Evolutionary conservation across 2,113 vertebrate species (phyloP).

Genomic region (Pteruthius melanotis): DNA sequence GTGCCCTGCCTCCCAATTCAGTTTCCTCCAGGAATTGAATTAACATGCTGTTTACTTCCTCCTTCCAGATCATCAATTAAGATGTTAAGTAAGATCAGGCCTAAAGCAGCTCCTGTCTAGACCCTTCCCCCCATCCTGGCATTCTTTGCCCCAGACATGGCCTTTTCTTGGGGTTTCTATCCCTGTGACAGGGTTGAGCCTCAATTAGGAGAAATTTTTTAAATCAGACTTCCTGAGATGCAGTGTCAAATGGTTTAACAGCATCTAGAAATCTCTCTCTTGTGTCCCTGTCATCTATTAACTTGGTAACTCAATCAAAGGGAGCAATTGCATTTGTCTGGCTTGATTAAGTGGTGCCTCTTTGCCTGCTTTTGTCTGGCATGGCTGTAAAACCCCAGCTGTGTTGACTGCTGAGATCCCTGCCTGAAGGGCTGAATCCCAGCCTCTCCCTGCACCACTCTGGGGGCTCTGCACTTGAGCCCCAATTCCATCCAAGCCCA

Average conservation of each 20-base stretch:
- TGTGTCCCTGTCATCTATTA: conserved; percentile 50
- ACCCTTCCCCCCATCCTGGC: not conserved
- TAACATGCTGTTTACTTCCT: conserved; percentile 18
- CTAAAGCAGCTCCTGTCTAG: not conserved
- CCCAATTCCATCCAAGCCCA: not conserved
- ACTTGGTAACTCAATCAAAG: conserved; percentile 55
- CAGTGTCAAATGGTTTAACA: conserved; percentile 24
- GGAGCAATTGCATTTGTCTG: conserved; percentile 29
- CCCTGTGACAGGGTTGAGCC: not conserved
- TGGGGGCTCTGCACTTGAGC: not conserved
- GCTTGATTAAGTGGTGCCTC: conserved; percentile 46
- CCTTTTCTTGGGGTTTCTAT: not conserved
- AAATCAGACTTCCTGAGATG: not conserved
- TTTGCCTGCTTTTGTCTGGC: conserved; percentile 42
- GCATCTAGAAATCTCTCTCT: conserved; percentile 23
- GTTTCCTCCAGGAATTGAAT: not conserved
- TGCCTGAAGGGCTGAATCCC: not conserved
- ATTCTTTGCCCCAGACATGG: not conserved
- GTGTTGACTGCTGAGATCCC: not conserved
- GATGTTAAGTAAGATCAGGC: not conserved
- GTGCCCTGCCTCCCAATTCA: not conserved
- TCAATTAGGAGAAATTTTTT: not conserved
- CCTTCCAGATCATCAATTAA: conserved; percentile 18
- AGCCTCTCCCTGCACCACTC: not conserved
- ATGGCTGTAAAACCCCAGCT: not conserved